These are phyloP conservation scores for Gambusia affinis DNA, from an alignment of 2,113 vertebrate species.

Conservation along the genomic window DNA sequence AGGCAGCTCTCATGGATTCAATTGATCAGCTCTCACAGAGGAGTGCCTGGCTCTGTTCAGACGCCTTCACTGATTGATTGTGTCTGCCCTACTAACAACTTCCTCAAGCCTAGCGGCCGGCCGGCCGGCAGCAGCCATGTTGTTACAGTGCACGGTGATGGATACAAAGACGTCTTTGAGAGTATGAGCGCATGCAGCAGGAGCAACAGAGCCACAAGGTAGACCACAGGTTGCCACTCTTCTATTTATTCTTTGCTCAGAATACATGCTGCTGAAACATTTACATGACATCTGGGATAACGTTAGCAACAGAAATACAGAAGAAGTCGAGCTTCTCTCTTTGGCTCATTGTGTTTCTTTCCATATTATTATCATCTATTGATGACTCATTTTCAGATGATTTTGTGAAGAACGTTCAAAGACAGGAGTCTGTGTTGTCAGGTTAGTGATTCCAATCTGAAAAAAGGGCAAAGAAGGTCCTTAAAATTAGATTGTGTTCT, in stretches of 20 bases:
- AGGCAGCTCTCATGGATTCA: conserved; percentile 36
- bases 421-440: not conserved
- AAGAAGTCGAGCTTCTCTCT: conserved; percentile 38
- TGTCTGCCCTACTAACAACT: conserved; percentile 46
- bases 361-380: not conserved
- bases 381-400: conserved; percentile 10
- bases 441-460: conserved; percentile 45
- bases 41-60: conserved; percentile 44
- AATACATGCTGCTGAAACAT: conserved; percentile 21
- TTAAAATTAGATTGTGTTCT: too few relatives aligned
- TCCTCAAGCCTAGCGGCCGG: not conserved
- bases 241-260: conserved; percentile 59
- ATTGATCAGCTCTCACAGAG: conserved; percentile 61
- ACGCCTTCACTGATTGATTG: conserved; percentile 32
- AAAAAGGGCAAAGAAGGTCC: conserved; percentile 6
- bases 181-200: not conserved
- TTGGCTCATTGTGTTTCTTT: conserved; percentile 28
- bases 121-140: conserved; percentile 27
- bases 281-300: conserved; percentile 25
- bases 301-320: conserved; percentile 54
- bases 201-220: conserved; percentile 22
- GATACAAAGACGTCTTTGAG: conserved; percentile 59
- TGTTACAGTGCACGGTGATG: conserved; percentile 24
- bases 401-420: conserved; percentile 12
- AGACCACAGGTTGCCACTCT: conserved; percentile 29